These are phyloP conservation scores for Pyrrhosoma nymphula DNA, from an alignment of 2,888 invertebrate species.

Conservation along the genomic window DNA sequence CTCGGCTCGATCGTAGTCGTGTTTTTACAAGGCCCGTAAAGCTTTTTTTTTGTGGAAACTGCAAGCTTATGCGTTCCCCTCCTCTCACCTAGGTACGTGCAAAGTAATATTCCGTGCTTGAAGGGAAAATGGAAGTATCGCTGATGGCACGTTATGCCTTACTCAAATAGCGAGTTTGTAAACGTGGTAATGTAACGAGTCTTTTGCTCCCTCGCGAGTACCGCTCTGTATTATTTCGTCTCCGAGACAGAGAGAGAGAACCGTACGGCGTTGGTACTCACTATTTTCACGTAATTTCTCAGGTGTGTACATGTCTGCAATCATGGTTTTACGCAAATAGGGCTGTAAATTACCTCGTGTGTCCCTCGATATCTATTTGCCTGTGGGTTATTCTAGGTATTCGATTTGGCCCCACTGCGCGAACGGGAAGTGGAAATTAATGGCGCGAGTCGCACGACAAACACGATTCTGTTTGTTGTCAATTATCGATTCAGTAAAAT, in stretches of 20 bases:
- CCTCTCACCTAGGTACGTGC: not conserved
- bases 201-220: not conserved
- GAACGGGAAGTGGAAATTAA: not conserved
- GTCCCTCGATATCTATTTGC: not conserved
- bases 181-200: not conserved
- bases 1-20: not conserved
- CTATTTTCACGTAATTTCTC: not conserved
- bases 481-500: not conserved
- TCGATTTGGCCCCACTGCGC: not conserved
- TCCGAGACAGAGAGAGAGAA: not conserved
- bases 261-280: not conserved
- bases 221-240: not conserved
- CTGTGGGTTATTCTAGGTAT: not conserved
- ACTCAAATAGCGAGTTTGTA: not conserved
- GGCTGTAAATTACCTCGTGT: not conserved
- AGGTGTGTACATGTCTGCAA: not conserved
- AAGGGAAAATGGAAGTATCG: not conserved
- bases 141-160: not conserved
- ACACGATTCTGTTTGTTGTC: slow-evolving; percentile 16
- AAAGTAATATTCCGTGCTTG: not conserved
- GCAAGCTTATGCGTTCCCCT: not conserved
- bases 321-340: not conserved
- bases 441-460: not conserved
- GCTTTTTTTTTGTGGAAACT: not conserved
- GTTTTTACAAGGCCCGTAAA: not conserved